Evolutionary conservation across 2,113 vertebrate species (phyloP).

Genomic region (Peromyscus maniculatus): DNA sequence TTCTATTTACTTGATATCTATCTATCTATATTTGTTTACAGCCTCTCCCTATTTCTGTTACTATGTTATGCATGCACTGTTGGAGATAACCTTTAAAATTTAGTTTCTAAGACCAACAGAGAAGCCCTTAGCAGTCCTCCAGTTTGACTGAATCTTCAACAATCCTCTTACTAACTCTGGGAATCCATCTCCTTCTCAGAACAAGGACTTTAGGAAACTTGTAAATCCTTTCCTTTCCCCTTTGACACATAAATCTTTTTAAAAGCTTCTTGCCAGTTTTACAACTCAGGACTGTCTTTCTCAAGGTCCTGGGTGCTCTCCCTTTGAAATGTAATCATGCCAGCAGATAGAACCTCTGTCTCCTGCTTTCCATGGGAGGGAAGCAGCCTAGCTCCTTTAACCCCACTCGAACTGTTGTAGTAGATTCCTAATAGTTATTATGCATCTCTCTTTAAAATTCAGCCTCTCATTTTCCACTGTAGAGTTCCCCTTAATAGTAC

Average conservation of each 20-base stretch:
- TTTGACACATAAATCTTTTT: slow-evolving; percentile 45
- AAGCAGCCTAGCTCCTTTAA: neutral
- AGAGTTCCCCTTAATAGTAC: neutral
- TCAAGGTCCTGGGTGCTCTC: neutral
- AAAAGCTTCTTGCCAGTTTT: slow-evolving; percentile 47
- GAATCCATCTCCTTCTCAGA: neutral
- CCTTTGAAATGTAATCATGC: neutral
- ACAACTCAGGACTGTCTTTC: slow-evolving; percentile 14
- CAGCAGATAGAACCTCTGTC: neutral
- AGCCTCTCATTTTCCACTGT: neutral
- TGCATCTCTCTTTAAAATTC: neutral
- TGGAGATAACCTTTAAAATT: neutral
- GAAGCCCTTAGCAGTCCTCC: neutral
- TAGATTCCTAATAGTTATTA: neutral
- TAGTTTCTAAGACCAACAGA: neutral
- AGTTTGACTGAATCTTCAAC: neutral
- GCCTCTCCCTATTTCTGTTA: neutral
- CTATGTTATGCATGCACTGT: neutral
- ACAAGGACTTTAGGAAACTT: neutral
- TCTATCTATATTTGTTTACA: neutral
- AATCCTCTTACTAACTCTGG: neutral
- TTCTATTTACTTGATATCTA: neutral
- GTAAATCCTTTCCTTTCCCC: neutral
- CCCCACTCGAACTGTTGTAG: neutral
- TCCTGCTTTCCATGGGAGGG: neutral